Conservation (phyloP, 2,888 invertebrate genomes). For the Clistopyga incitator region DNA sequence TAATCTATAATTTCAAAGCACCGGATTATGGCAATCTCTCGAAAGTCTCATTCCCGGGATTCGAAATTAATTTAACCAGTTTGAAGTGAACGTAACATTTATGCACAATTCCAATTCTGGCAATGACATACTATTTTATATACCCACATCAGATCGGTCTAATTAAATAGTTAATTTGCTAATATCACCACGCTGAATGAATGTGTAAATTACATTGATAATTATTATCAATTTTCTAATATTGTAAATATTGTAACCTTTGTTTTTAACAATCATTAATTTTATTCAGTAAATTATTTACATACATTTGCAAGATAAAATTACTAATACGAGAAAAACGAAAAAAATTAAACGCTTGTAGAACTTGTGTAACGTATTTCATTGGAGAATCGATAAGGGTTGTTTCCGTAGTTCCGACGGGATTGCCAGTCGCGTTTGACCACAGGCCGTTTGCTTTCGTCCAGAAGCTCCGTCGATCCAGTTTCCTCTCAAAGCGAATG, state of each 20-base stretch:
- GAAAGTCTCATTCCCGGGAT: constrained; percentile 5
- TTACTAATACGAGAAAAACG: not conserved
- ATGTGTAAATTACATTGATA: no score
- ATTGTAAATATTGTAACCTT: no score
- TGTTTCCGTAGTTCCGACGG: constrained; percentile 15
- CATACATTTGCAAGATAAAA: no score
- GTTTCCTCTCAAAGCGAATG: constrained; percentile 40
- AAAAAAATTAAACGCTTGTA: not conserved
- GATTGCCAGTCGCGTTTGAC: constrained; percentile 28
- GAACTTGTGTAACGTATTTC: constrained; percentile 33
- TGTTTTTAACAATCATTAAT: no score
- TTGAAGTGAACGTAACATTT: not conserved
- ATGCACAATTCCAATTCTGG: not conserved
- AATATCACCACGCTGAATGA: not conserved
- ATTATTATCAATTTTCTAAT: no score
- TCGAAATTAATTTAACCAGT: not conserved
- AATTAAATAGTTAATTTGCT: not conserved
- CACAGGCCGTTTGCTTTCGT: constrained; percentile 20
- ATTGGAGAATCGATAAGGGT: constrained; percentile 51
- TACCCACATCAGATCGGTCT: not conserved
- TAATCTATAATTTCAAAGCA: constrained; percentile 1
- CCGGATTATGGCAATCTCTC: not conserved
- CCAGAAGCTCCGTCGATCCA: constrained; percentile 34
- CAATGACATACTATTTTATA: not conserved
- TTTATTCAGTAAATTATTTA: no score